Evolutionary conservation across 2,113 vertebrate species (phyloP).

Genomic region (Bubalus kerabau): DNA sequence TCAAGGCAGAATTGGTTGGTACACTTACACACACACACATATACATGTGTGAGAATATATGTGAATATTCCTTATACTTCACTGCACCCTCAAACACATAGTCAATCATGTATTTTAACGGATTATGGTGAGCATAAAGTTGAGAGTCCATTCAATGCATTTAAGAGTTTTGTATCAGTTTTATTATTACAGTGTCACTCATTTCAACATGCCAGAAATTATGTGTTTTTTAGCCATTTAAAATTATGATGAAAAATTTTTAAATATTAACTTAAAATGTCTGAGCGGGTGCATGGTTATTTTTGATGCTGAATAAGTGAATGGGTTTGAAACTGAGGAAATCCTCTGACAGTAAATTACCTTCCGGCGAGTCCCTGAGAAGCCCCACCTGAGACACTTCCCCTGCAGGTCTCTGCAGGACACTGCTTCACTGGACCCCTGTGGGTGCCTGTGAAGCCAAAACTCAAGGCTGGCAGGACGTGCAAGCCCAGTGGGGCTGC

Average conservation of each 20-base stretch:
- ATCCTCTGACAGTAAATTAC: not conserved
- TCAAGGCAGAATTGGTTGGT: not conserved
- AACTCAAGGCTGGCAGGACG: fast-evolving
- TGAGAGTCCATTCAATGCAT: not conserved
- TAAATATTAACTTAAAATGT: not conserved
- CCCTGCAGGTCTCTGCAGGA: not conserved
- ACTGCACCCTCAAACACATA: not conserved
- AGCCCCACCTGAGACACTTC: fast-evolving
- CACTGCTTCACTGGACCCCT: not conserved
- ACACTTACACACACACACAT: not conserved
- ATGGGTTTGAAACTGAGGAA: not conserved
- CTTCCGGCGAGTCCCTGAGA: too few relatives aligned
- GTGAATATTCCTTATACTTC: not conserved
- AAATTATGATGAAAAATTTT: not conserved
- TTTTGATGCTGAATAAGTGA: fast-evolving
- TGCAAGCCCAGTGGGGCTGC: fast-evolving
- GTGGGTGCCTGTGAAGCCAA: not conserved
- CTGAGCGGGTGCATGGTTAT: not conserved
- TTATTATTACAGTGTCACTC: not conserved
- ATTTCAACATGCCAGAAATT: not conserved
- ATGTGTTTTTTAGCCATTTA: not conserved
- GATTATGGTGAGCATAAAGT: not conserved
- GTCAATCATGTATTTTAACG: not conserved
- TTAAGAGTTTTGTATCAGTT: not conserved
- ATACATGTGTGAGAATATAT: not conserved